Evolutionary conservation across 2,888 invertebrate genomes (phyloP).

Genomic region (Lasioglossum oenotherae): DNA sequence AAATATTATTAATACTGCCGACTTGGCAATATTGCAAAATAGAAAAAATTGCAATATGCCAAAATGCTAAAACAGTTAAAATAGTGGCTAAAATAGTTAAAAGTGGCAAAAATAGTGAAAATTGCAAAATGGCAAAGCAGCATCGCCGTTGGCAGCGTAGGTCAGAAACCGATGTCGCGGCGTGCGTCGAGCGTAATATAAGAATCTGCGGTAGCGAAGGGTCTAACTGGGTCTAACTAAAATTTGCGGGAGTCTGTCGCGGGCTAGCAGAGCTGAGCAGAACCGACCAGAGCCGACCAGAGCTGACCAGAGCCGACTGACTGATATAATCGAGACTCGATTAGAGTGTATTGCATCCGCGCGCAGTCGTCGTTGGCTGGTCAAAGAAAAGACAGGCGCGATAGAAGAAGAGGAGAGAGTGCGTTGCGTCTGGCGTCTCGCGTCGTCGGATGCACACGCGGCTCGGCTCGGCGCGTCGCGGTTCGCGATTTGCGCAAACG

Average conservation of each 20-base stretch:
- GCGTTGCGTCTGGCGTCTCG: background rate
- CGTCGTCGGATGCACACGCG: conserved; percentile 14
- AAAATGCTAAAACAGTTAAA: too few relatives aligned
- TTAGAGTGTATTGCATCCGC: background rate
- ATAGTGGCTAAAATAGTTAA: too few relatives aligned
- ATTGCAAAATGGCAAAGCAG: too few relatives aligned
- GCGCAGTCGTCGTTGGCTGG: conserved; percentile 10
- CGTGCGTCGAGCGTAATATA: too few relatives aligned
- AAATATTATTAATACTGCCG: too few relatives aligned
- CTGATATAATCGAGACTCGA: background rate
- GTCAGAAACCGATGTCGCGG: too few relatives aligned
- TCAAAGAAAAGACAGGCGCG: conserved; percentile 18
- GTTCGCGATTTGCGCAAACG: conserved; percentile 82
- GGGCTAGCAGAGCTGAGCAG: background rate
- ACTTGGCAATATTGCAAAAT: too few relatives aligned
- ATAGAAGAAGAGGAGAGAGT: background rate
- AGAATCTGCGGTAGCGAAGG: background rate
- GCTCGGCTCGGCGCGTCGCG: conserved; percentile 58
- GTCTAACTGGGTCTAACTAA: background rate
- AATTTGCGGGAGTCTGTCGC: background rate
- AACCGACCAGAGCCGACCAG: background rate
- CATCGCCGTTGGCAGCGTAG: too few relatives aligned
- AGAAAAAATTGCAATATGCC: too few relatives aligned
- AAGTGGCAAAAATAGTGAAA: too few relatives aligned
- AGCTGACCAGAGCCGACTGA: background rate